Base-by-base conservation (phyloP, 2,797 vertebrate genomes). In the Taenioides sp. region DNA sequence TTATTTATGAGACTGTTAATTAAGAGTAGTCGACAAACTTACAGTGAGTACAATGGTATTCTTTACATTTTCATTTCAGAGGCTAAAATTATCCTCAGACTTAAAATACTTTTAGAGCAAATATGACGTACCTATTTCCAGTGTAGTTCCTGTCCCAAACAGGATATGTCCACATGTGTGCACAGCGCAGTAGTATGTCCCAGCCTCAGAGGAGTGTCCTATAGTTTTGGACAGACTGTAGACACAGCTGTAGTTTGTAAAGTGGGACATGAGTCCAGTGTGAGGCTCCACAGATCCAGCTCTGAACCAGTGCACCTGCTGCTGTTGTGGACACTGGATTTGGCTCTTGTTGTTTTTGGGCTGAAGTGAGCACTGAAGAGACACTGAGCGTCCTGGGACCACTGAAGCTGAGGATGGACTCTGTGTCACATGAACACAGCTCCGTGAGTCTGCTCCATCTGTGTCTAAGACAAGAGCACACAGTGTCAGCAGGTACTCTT, bases 151-250 rank as follows among this genome's bases (percentile, higher is more conserved):
- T 43, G 74, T 65, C 1, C 85, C 83, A 79, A 89, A 86, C 67
- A 90, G 79, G 55, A 90, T 82, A 58, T 87, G 5, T 20, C 84
- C 85, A 84, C 88, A 89, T 67, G 73, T 73, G 3, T 54, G 58
- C 4, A 89, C 78, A 31, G 87, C 87, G 28, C 83, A 87, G 80
- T 86, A 86, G 78, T 87, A 89, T 22, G 73, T 86, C 68, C 86
- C 86, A 58, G 52, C 2, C 34, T 91, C 87, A 73, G 81, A 81
- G 0, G 60, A 65, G 65, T 1, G 50, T n/a, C 58, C 34, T 25
- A 80, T 7, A 22, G 65, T 73, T 77, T 55, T 87, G 54, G 75
- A 62, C 66, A 89, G 71, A 47, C 61, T 78, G 70, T 80, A 81
- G 37, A 47, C 54, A 80, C 84, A 84, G n/a, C 57, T 57, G 34